A percentile compares a stretch with the other conserved stretches of the same genome.
These are phyloP conservation scores for Phaethornis superciliosus DNA, from an alignment of 2,113 vertebrate genomes.

Conservation along the genomic window DNA sequence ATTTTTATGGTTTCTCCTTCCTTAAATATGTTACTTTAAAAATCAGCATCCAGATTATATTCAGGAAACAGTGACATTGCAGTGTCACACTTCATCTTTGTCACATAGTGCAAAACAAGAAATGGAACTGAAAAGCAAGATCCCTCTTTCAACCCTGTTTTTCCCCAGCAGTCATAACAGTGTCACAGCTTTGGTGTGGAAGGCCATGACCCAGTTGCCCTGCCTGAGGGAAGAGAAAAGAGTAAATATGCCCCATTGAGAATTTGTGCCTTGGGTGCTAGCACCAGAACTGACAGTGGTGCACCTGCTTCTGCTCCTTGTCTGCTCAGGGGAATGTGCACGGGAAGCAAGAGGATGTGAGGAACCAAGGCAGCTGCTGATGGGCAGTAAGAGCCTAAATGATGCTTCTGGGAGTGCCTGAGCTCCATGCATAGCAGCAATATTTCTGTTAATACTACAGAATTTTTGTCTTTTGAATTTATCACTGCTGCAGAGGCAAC, in stretches of 20 bases:
- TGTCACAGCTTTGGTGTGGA: neutral
- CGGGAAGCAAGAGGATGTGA: neutral
- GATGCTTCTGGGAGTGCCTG: neutral
- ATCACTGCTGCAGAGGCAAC: neutral
- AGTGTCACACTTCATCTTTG: slow-evolving; percentile 28
- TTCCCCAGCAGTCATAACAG: neutral
- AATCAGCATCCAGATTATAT: neutral
- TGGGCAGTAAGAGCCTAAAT: neutral
- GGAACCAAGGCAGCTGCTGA: neutral
- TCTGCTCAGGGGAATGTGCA: neutral
- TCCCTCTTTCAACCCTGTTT: neutral
- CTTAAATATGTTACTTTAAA: slow-evolving; percentile 21
- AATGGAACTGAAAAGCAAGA: slow-evolving; percentile 13
- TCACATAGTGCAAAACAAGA: neutral
- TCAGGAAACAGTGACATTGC: neutral
- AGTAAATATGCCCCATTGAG: neutral
- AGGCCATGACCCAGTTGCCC: neutral
- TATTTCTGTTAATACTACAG: neutral
- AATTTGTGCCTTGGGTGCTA: neutral
- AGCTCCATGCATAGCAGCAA: neutral
- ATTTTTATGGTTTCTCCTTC: neutral
- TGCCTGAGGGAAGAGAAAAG: neutral
- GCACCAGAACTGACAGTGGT: neutral
- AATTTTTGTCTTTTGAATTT: neutral
- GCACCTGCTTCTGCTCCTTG: slow-evolving; percentile 44